Conservation (phyloP, 2,113 vertebrate species). For the Phalacrocorax carbo region DNA sequence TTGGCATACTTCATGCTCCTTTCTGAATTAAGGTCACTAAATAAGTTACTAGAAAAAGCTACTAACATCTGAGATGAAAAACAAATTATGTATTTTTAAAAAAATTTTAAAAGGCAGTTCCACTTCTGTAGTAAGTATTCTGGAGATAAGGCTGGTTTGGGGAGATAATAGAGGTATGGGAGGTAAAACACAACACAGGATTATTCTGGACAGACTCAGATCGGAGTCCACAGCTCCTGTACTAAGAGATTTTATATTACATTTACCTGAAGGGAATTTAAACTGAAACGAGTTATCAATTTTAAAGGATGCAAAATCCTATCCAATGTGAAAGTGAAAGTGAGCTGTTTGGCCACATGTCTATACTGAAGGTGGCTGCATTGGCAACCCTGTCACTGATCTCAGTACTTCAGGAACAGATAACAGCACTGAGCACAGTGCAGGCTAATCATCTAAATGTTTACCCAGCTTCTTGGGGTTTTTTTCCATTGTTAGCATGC, state of each 20-base stretch:
- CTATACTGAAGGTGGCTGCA: not conserved
- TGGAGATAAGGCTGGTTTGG: not conserved
- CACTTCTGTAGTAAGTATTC: not conserved
- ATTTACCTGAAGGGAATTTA: not conserved
- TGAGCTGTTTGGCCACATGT: not conserved
- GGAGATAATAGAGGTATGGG: not conserved
- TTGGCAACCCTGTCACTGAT: not conserved
- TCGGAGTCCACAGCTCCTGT: not conserved
- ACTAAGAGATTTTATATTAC: not conserved
- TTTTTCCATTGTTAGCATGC: not conserved
- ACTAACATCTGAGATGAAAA: not conserved
- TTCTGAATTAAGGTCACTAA: not conserved
- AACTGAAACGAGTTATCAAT: not conserved
- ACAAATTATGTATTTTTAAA: not conserved
- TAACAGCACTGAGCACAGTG: not conserved
- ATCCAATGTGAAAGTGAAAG: constrained; percentile 44
- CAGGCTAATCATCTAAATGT: not conserved
- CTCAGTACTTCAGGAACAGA: not conserved
- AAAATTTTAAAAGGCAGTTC: not conserved
- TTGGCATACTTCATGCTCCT: not conserved
- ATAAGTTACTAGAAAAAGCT: not conserved
- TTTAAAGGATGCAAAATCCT: not conserved
- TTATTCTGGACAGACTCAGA: not conserved
- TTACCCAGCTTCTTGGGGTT: not conserved
- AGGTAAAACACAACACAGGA: not conserved